Percentiles rank a stretch among this genome's conserved stretches.
These are phyloP conservation scores for Stenolophus ochropezus DNA, from an alignment of 2,888 invertebrate genomes.

Conservation along the genomic window DNA sequence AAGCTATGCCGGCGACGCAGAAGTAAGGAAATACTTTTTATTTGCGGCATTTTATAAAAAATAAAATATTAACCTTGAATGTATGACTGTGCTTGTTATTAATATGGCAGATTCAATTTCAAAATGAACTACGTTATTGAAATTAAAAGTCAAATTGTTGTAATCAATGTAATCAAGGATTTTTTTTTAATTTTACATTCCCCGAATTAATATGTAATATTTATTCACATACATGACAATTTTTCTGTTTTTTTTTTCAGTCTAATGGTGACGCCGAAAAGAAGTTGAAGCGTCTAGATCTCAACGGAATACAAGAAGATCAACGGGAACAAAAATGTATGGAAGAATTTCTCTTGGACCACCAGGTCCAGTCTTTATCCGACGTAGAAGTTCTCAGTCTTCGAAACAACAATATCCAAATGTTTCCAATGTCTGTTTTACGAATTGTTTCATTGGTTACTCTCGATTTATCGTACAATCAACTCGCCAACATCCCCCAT, in stretches of 20 bases:
- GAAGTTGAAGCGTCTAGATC: conserved; percentile 68
- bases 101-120: not conserved
- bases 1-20: conserved; percentile 63
- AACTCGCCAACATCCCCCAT: conserved; percentile 78
- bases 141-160: not conserved
- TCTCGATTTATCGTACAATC: conserved; percentile 82
- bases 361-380: conserved; percentile 69
- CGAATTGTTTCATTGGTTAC: conserved; percentile 78
- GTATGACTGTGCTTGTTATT: conserved; percentile 4
- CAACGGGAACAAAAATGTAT: conserved; percentile 63
- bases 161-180: too few species aligned
- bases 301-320: conserved; percentile 70
- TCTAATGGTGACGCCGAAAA: conserved; percentile 48
- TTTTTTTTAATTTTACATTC: not conserved
- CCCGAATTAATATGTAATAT: not conserved
- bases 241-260: not conserved
- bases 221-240: too few species aligned
- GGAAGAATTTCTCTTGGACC: conserved; percentile 71
- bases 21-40: conserved; percentile 48
- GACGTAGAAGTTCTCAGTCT: conserved; percentile 71
- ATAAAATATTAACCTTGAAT: conserved; percentile 37
- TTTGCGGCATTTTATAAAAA: conserved; percentile 55
- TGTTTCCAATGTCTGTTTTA: conserved; percentile 78
- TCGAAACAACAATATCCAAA: conserved; percentile 76
- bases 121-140: not conserved